Evolutionary conservation across 1,140 invertebrate species (phyloP), one percentile per base, ranked within the genome.

Genomic region (Drosophila bocki): DNA sequence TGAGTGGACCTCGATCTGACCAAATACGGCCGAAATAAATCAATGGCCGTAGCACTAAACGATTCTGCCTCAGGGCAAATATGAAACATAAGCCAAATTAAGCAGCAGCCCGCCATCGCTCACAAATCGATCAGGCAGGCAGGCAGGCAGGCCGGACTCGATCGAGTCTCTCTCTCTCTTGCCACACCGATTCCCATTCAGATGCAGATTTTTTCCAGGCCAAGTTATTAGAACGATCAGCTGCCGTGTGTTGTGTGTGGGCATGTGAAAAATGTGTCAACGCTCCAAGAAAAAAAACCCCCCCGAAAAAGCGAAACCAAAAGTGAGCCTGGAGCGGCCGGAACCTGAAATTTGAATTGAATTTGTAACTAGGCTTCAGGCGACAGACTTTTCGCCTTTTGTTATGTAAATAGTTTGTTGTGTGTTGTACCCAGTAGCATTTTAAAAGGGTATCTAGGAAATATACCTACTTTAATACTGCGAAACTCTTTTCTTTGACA

Each of bases 111-210:
- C 29, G 65, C 45, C 48, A 53, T 63, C 65, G 76, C 47, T 54
- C 77, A 82, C 83, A 88, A 75, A 87, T 88, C 83, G 83, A 87
- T 87, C 83, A 87, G 76, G 37, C 51, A 54, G 19, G 5, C 50
- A 53, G 51, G 32, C 33, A 32, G 33, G 37, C 32, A 19, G 41
- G 15, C 53, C 47, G 8, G 22, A 48, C 22, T 12, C 22, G 22
- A 29, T 48, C 47, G 22, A 9, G 47, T 48, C 47, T 48, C 13
- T 7, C 29, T 7, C 29, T 47, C 32, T 26, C 39, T 45, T 33
- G 59, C 42, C 13, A 12, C 19, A 33, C 12, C 44, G 67, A 71
- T 39, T 37, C 67, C 67, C 22, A 68, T 44, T 37, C 51, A 39
- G 35, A 61, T 33, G 19, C 32, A 4, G 32, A 59, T 57, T 57